These are phyloP conservation scores for Andrena minutula DNA, from an alignment of 2,888 invertebrate genomes.

Conservation along the genomic window DNA sequence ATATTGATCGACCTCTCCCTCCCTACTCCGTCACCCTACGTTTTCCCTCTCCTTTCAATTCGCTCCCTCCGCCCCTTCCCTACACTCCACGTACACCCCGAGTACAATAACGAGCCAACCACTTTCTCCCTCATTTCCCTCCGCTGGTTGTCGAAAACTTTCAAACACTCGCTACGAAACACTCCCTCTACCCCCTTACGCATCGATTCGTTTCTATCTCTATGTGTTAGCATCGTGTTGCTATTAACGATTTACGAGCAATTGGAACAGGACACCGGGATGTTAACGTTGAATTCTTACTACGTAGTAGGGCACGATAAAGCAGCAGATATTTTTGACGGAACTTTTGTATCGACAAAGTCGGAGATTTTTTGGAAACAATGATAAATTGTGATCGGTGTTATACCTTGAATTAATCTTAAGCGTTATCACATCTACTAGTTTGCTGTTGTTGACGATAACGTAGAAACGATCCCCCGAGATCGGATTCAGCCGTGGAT, in stretches of 20 bases:
- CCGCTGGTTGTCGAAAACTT: not conserved
- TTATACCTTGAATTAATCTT: conserved; percentile 75
- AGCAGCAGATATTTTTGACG: conserved; percentile 79
- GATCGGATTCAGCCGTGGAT: conserved; percentile 30
- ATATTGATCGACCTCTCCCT: not conserved
- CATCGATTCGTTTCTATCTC: not conserved
- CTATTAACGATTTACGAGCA: not conserved
- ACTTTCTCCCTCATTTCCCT: not conserved
- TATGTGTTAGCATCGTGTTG: not conserved
- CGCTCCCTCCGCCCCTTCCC: not conserved
- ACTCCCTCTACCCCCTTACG: not conserved
- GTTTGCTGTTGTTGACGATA: conserved; percentile 82
- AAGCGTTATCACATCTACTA: conserved; percentile 74
- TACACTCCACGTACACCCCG: not conserved
- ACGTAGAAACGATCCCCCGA: conserved; percentile 62
- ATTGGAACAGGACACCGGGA: conserved; percentile 53
- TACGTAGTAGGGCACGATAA: conserved; percentile 66
- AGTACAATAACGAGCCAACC: not conserved
- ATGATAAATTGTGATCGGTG: conserved; percentile 79
- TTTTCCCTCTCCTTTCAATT: no score
- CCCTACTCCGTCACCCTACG: not conserved
- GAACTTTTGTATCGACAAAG: conserved; percentile 77
- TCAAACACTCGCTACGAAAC: not conserved
- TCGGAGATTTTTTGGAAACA: conserved; percentile 70
- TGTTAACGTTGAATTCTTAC: conserved; percentile 53